Base-by-base conservation (phyloP, 2,113 vertebrate species). In the Stercorarius parasiticus region DNA sequence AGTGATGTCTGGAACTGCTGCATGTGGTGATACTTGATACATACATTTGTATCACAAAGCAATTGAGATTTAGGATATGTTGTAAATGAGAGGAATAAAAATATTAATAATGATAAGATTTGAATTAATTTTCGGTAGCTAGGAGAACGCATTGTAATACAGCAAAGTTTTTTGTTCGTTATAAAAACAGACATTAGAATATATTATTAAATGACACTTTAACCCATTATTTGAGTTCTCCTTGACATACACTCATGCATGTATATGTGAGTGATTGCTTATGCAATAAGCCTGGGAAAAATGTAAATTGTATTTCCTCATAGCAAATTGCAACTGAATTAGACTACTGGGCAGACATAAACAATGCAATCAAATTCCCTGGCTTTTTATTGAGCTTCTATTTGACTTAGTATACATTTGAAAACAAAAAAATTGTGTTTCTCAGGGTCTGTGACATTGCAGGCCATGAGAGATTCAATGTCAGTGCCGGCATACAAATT, bases 271-370 rank as follows among this genome's bases (percentile, higher is more conserved):
- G 74, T 93, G 89, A 97, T 81, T 90, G 61, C 97, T 90, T 98
- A 97, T 97, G 94, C 95, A 97, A 96, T 95, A 97, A 97, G 95
- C 97, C 96, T 96, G 95, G 93, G 97, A 97, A 98, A 97, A 87
- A 97, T 97, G 91, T 96, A 97, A 98, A 98, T 97, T 98, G 88
- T 95, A 98, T 98, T 98, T 98, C 98, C 97, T 98, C 95, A 78
- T 93, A 94, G 94, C 95, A 97, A 98, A 98, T 95, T 98, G 97
- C 96, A 97, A 97, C 93, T 96, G 97, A 98, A 98, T 98, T 97
- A 98, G 97, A 97, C 98, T 97, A 98, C 91, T 97, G 98, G 95
- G 86, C 94, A 98, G 97, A 98, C 95, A 96, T 97, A 98, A 98
- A 98, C 98, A 98, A 97, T 95, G 93, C 93, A 98, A 98, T 98